Conservation (phyloP, 2,113 vertebrate species). For the Cricetomys ansorgei region DNA sequence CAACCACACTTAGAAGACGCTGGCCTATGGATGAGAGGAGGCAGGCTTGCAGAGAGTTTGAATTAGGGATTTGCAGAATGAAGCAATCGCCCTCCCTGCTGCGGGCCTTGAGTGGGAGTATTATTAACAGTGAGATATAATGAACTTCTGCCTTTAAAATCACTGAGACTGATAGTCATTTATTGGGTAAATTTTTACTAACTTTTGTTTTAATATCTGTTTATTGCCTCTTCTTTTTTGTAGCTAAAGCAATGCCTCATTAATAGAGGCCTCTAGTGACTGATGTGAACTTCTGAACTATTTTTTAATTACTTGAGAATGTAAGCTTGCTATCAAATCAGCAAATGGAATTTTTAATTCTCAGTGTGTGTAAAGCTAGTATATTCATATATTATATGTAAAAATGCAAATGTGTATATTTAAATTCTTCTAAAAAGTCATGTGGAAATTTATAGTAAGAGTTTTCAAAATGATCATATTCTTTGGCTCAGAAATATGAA, state of each 20-base stretch:
- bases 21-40: neutral
- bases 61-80: conserved; percentile 33
- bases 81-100: neutral
- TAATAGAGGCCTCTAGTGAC: neutral
- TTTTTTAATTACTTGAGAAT: neutral
- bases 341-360: neutral
- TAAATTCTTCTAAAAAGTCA: conserved; percentile 39
- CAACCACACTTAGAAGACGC: neutral
- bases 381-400: neutral
- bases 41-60: neutral
- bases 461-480: neutral
- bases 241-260: conserved; percentile 34
- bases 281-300: conserved; percentile 11
- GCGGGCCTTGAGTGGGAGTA: neutral
- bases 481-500: neutral
- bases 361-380: neutral
- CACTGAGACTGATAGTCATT: neutral
- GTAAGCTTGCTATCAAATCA: neutral
- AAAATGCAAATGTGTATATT: neutral
- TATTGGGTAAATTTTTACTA: conserved; percentile 7
- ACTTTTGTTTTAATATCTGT: conserved; percentile 40
- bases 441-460: conserved; percentile 12
- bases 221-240: conserved; percentile 10
- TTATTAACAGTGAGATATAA: neutral
- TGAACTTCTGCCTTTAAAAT: conserved; percentile 52